Conservation (phyloP, 2,113 vertebrate genomes). For the Aegithalos caudatus region DNA sequence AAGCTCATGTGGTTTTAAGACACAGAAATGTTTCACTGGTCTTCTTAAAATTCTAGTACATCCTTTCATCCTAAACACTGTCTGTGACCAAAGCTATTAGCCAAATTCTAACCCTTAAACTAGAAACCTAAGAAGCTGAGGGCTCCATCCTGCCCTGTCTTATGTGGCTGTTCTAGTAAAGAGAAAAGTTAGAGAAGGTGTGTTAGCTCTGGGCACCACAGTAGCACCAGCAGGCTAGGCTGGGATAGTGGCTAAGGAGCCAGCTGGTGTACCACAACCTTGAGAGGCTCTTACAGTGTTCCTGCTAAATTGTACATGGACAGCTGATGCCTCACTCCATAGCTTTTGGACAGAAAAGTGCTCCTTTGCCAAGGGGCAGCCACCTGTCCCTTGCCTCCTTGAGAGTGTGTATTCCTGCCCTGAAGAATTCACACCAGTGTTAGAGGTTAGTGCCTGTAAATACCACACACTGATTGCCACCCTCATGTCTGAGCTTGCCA, state of each 20-base stretch:
- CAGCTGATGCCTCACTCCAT: neutral
- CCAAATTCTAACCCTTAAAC: neutral
- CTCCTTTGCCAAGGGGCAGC: neutral
- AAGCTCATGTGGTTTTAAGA: neutral
- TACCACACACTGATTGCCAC: fast-evolving
- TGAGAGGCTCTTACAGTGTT: neutral
- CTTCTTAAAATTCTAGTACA: neutral
- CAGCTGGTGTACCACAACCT: neutral
- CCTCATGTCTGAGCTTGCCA: neutral
- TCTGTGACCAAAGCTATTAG: neutral
- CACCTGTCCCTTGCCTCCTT: neutral
- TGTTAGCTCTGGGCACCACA: neutral
- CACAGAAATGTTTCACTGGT: neutral
- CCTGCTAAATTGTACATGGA: neutral
- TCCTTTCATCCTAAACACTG: neutral
- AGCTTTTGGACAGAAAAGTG: neutral
- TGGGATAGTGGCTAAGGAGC: neutral
- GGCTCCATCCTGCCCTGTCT: neutral
- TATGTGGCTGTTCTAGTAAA: neutral
- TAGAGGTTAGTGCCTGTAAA: neutral
- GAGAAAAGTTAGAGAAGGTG: neutral
- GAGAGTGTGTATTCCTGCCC: neutral
- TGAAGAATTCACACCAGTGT: neutral
- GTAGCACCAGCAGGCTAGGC: neutral
- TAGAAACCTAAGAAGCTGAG: neutral